A percentile compares a stretch with the other conserved stretches of the same genome.
These are phyloP conservation scores for Polydrusus pterygomalis DNA, from an alignment of 2,888 invertebrate species.

Conservation along the genomic window DNA sequence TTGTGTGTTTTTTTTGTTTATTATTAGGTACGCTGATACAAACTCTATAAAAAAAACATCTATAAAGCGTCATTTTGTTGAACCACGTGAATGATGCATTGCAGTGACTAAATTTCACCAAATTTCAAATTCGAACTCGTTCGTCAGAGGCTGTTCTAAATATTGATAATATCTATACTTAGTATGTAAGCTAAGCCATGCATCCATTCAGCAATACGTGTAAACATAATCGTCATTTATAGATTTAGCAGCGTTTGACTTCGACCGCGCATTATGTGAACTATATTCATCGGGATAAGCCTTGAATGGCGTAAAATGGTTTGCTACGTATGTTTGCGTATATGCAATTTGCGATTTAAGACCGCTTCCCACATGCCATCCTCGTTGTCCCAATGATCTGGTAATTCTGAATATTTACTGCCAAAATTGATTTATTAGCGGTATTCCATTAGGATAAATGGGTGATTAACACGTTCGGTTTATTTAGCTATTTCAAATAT, in stretches of 20 bases:
- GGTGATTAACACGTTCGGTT: conserved; percentile 34
- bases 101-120: too few relatives aligned
- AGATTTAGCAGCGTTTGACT: conserved; percentile 31
- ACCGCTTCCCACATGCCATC: conserved; percentile 50
- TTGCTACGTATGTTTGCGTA: conserved; percentile 54
- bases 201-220: conserved; percentile 19
- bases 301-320: conserved; percentile 53
- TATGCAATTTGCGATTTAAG: conserved; percentile 53
- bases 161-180: too few relatives aligned
- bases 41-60: too few relatives aligned
- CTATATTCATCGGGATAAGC: conserved; percentile 49
- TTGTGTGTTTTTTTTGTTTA: too few relatives aligned
- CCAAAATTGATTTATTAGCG: conserved; percentile 51
- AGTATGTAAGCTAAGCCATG: conserved; percentile 9
- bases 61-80: too few relatives aligned
- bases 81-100: too few relatives aligned
- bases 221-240: conserved; percentile 37
- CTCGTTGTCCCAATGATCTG: conserved; percentile 48
- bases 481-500: conserved; percentile 27
- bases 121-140: too few relatives aligned
- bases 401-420: conserved; percentile 52
- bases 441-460: conserved; percentile 44
- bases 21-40: too few relatives aligned
- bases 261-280: conserved; percentile 39
- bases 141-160: too few relatives aligned